A percentile compares a stretch with the other conserved stretches of the same genome.
Evolutionary conservation across 2,113 vertebrate species (phyloP).

Genomic region (Propithecus coquereli): DNA sequence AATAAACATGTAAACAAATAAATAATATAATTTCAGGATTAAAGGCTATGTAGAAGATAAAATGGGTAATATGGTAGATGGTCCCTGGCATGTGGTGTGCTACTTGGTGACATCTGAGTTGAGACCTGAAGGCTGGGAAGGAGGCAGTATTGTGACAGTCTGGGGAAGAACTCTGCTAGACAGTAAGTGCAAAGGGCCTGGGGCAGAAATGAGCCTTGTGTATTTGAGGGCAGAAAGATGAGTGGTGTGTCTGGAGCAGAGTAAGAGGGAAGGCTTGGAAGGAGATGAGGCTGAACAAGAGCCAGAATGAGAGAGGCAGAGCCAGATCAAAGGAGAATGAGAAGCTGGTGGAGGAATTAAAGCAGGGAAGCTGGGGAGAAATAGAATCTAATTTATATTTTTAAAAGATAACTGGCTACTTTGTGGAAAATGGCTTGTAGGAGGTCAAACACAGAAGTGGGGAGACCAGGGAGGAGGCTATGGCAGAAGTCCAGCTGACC

Average conservation of each 20-base stretch:
- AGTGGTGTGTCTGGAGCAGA: background rate
- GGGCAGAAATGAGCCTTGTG: background rate
- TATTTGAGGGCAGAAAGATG: background rate
- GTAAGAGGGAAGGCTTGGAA: background rate
- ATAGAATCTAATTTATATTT: background rate
- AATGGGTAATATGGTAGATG: no score
- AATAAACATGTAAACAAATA: background rate
- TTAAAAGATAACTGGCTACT: background rate
- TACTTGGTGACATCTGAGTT: background rate
- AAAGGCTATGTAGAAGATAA: background rate
- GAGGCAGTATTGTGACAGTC: background rate
- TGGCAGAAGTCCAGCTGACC: background rate
- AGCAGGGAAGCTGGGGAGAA: background rate
- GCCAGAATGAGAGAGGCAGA: background rate
- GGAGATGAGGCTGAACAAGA: background rate
- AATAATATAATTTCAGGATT: background rate
- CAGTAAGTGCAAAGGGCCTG: background rate
- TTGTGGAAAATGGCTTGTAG: background rate
- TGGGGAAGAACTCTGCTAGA: background rate
- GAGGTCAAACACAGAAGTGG: background rate
- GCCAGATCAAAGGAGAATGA: background rate
- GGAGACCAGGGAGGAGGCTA: background rate
- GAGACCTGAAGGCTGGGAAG: background rate
- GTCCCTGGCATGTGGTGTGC: background rate
- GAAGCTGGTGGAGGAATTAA: background rate